Conservation (phyloP, 1,140 invertebrate genomes). For the Adelges cooleyi region DNA sequence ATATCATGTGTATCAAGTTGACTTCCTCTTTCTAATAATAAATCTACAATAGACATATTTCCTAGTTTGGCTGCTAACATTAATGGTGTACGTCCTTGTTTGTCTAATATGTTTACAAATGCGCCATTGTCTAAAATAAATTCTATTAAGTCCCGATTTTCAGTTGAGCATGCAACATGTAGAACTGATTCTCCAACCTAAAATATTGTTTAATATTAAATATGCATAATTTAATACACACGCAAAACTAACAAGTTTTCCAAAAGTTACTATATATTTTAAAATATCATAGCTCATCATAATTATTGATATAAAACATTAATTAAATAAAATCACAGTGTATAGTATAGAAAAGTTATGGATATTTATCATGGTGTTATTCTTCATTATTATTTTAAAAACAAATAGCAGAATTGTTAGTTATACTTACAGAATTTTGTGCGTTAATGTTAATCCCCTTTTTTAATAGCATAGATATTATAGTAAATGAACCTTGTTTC, state of each 20-base stretch:
- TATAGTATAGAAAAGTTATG: too few species aligned
- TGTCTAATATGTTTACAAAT: constrained; percentile 46
- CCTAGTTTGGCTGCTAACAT: constrained; percentile 44
- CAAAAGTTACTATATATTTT: too few species aligned
- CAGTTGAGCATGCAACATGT: constrained; percentile 33
- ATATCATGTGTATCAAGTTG: constrained; percentile 34
- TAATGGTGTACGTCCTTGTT: constrained; percentile 45
- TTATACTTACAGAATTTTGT: constrained; percentile 35
- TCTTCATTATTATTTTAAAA: too few species aligned
- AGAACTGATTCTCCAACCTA: constrained; percentile 34
- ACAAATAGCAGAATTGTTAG: not conserved
- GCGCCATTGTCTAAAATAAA: constrained; percentile 45
- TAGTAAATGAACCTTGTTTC: constrained; percentile 35
- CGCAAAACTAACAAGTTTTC: too few species aligned
- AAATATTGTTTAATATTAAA: too few species aligned
- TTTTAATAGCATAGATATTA: constrained; percentile 35
- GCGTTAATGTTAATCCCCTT: constrained; percentile 35
- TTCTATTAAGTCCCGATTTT: constrained; percentile 42
- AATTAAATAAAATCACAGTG: too few species aligned
- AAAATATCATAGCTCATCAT: too few species aligned
- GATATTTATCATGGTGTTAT: too few species aligned
- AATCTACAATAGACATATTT: constrained; percentile 35
- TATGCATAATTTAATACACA: too few species aligned
- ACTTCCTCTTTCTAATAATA: constrained; percentile 36
- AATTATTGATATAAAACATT: too few species aligned